Conservation (phyloP, 2,113 vertebrate genomes). For the Anoplopoma fimbria region DNA sequence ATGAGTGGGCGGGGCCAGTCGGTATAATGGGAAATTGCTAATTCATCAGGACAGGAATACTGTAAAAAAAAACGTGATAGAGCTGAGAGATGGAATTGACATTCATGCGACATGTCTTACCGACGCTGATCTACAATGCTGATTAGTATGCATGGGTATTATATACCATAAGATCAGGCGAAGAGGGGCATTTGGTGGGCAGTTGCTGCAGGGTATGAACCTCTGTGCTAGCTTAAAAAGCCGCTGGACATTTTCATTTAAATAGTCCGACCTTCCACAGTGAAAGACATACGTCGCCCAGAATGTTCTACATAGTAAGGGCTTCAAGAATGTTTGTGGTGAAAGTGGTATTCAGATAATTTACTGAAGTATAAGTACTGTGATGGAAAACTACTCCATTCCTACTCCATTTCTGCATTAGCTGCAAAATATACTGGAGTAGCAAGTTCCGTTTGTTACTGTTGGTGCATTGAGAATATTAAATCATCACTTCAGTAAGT, state of each 20-base stretch:
- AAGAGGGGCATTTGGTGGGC: background rate
- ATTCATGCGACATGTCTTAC: constrained; percentile 24
- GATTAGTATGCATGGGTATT: background rate
- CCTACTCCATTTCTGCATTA: background rate
- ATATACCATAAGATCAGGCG: background rate
- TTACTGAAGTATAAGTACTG: background rate
- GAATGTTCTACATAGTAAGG: background rate
- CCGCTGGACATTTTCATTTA: background rate
- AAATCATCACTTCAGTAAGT: background rate
- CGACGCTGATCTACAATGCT: background rate
- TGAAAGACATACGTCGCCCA: background rate
- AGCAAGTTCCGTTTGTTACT: background rate
- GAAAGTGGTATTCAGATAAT: background rate
- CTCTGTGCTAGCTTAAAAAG: background rate
- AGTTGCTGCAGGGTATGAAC: constrained; percentile 10
- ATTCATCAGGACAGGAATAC: constrained; percentile 19
- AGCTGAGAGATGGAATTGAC: constrained; percentile 1
- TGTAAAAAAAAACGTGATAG: background rate
- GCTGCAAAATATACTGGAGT: background rate
- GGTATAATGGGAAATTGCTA: constrained; percentile 14
- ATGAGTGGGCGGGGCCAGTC: background rate
- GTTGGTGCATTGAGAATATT: background rate
- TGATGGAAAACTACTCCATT: background rate
- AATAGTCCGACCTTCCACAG: background rate
- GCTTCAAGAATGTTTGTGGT: background rate